A percentile compares a stretch with the other conserved stretches of the same genome.
Evolutionary conservation across 2,888 invertebrate species (phyloP).

Genomic region (Metacarcinus magister): DNA sequence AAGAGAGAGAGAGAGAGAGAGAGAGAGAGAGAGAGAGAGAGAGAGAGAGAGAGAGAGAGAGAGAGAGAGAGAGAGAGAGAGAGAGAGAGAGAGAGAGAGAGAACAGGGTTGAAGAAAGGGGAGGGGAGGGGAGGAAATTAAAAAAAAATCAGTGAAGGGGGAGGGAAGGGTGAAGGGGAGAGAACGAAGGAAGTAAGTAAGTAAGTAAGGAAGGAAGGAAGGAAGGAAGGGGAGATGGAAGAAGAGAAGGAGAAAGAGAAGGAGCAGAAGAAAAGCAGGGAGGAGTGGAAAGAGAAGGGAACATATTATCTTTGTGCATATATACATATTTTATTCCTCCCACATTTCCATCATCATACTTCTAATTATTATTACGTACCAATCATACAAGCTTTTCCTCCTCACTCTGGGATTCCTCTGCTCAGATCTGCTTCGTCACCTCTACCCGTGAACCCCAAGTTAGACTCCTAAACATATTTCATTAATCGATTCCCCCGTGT

Average conservation of each 20-base stretch:
- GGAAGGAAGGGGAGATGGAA: conserved; percentile 44
- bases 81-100: conserved; percentile 29
- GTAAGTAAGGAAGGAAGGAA: background rate
- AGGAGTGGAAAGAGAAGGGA: background rate
- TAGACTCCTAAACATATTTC: conserved; percentile 22
- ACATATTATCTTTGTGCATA: conserved; percentile 8
- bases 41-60: conserved; percentile 12
- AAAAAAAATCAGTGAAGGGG: background rate
- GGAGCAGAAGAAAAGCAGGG: background rate
- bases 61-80: conserved; percentile 17
- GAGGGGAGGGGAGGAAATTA: background rate
- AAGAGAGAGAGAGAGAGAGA: background rate
- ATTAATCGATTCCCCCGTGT: background rate
- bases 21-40: background rate
- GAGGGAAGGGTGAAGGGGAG: background rate
- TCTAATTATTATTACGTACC: background rate
- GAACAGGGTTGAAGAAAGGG: background rate
- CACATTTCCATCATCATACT: background rate
- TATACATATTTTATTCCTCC: background rate
- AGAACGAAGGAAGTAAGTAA: background rate
- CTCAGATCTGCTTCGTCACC: background rate
- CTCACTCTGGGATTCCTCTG: background rate
- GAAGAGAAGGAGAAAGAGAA: conserved; percentile 26
- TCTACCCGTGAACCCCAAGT: background rate
- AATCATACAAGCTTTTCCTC: background rate